phyloP scores from a whole-genome alignment of 2,888 invertebrate species.

The Bhutanitis thaidina region DNA sequence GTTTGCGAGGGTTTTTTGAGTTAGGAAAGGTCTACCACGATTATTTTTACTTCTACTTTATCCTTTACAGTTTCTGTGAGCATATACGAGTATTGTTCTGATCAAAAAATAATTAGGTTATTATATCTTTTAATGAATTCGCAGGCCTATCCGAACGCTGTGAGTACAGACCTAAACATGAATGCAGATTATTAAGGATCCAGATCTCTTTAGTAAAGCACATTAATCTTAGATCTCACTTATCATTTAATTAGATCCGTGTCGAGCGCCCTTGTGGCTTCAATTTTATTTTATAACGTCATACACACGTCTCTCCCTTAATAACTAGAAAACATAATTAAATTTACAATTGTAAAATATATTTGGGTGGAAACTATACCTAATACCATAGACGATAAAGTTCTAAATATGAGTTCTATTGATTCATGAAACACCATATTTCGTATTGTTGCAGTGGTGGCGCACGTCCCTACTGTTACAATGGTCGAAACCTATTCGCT shows the following conservation, averaged over 20 bases:
- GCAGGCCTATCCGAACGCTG: constrained; percentile 20
- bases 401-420: not conserved
- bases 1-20: too few relatives aligned
- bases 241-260: constrained; percentile 79
- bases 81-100: too few relatives aligned
- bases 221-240: constrained; percentile 74
- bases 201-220: constrained; percentile 55
- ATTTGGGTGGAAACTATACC: not conserved
- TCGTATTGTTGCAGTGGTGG: constrained; percentile 40
- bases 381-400: not conserved
- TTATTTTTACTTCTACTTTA: too few relatives aligned
- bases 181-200: constrained; percentile 43
- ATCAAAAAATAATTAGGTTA: too few relatives aligned
- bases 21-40: too few relatives aligned
- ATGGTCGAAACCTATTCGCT: constrained; percentile 55
- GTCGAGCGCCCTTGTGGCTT: constrained; percentile 68
- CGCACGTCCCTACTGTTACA: constrained; percentile 48
- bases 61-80: too few relatives aligned
- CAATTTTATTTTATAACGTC: constrained; percentile 79
- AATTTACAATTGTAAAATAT: constrained; percentile 16
- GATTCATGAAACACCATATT: constrained; percentile 28
- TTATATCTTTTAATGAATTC: not conserved
- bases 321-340: constrained; percentile 44
- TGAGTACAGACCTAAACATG: constrained; percentile 34
- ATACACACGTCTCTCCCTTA: constrained; percentile 73